phyloP scores from a whole-genome alignment of 2,888 invertebrate genomes.

The Timandra comae region DNA sequence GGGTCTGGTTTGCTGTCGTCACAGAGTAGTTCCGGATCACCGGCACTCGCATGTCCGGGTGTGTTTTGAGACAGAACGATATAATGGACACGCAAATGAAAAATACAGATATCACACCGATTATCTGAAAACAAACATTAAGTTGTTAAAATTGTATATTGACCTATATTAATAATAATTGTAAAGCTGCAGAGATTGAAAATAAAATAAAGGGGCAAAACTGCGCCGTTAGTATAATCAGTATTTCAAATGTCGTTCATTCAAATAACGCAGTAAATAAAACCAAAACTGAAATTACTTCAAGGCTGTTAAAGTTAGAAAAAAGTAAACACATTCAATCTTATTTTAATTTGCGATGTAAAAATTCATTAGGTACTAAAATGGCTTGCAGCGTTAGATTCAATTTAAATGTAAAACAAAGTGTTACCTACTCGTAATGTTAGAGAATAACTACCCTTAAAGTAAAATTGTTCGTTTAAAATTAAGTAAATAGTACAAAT shows the following conservation, averaged over 20 bases:
- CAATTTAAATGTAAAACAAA: conserved; percentile 21
- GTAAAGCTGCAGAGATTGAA: no score
- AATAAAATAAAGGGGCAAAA: no score
- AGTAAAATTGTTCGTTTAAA: conserved; percentile 12
- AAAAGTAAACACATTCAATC: not conserved
- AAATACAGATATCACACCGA: conserved; percentile 98
- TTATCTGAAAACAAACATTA: conserved; percentile 82
- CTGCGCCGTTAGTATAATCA: no score
- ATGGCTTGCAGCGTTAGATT: conserved; percentile 13
- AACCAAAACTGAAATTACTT: not conserved
- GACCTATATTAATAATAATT: no score
- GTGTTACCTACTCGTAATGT: conserved; percentile 6
- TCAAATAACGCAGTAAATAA: not conserved
- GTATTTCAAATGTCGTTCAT: no score
- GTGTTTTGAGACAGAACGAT: conserved; percentile 99
- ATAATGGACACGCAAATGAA: conserved; percentile 99
- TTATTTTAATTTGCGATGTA: conserved; percentile 3
- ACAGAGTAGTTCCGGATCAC: conserved; percentile 89
- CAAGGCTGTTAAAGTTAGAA: not conserved
- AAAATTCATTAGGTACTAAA: conserved; percentile 9
- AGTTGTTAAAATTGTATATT: no score
- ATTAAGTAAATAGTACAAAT: conserved; percentile 17
- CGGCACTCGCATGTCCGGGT: conserved; percentile 98
- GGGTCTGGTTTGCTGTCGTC: conserved; percentile 83
- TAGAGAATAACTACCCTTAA: conserved; percentile 6